Evolutionary conservation across 2,888 invertebrate genomes (phyloP).

Genomic region (Habroteleia sp.): DNA sequence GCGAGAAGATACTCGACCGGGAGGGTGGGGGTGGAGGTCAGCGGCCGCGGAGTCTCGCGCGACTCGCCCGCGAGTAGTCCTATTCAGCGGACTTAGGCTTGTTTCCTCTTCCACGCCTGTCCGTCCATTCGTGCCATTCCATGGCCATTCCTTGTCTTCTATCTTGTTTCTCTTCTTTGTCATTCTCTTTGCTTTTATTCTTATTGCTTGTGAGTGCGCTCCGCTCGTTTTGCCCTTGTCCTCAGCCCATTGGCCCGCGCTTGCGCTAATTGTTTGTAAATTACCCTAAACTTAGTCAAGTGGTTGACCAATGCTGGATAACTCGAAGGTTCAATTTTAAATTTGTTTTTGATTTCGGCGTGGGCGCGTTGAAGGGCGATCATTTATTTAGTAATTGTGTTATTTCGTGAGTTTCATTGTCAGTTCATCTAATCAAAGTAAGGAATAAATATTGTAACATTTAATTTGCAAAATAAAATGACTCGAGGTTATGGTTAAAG

Average conservation of each 20-base stretch:
- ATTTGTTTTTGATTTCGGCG: too few relatives aligned
- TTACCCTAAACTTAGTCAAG: conserved; percentile 6
- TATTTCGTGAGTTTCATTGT: too few relatives aligned
- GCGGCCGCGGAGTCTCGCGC: conserved; percentile 72
- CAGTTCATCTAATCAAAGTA: too few relatives aligned
- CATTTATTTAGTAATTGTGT: too few relatives aligned
- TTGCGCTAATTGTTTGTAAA: conserved; percentile 37
- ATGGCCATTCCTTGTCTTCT: conserved; percentile 54
- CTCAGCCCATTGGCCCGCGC: conserved; percentile 8
- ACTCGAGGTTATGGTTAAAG: too few relatives aligned
- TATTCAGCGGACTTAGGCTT: conserved; percentile 59
- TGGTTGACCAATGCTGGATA: too few relatives aligned
- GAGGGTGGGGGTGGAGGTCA: conserved; percentile 72
- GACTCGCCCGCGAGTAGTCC: conserved; percentile 69
- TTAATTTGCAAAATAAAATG: too few relatives aligned
- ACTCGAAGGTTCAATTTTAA: too few relatives aligned
- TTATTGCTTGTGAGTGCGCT: too few relatives aligned
- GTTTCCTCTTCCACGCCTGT: conserved; percentile 58
- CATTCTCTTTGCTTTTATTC: conserved; percentile 13
- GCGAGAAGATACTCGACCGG: conserved; percentile 43
- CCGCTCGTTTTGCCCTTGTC: conserved; percentile 14
- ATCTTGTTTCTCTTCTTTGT: conserved; percentile 13
- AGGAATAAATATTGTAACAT: too few relatives aligned
- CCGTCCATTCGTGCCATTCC: conserved; percentile 60
- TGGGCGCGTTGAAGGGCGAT: too few relatives aligned